Percentiles rank a stretch among this genome's conserved stretches.
Evolutionary conservation across 2,113 vertebrate species (phyloP).

Genomic region (Spizaetus ornatus): DNA sequence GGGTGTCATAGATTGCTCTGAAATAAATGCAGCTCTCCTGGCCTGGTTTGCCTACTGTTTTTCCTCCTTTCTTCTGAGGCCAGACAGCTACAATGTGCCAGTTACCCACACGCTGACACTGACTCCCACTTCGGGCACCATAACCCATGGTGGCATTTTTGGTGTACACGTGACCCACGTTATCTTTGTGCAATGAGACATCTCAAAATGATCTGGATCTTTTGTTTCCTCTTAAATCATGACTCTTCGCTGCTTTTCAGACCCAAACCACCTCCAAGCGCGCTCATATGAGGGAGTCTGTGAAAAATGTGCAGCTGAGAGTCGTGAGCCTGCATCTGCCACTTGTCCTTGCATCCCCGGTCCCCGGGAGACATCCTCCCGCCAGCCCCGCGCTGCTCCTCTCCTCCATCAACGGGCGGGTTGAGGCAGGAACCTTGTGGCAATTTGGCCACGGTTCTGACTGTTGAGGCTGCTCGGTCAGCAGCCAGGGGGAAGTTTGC

Average conservation of each 20-base stretch:
- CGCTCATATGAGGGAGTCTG: not conserved
- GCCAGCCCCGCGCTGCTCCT: accelerated
- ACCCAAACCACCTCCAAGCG: not conserved
- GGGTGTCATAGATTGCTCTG: not conserved
- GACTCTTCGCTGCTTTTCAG: not conserved
- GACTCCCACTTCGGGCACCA: not conserved
- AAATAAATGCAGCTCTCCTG: not conserved
- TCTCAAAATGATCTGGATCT: not conserved
- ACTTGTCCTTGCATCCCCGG: accelerated
- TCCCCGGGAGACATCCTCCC: not conserved
- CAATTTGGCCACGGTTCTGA: not conserved
- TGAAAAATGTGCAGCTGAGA: not conserved
- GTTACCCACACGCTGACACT: accelerated
- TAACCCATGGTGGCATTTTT: not conserved
- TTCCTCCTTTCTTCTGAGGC: not conserved
- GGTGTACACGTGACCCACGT: not conserved
- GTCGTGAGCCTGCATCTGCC: not conserved
- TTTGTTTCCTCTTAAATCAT: not conserved
- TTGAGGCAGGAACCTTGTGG: no score
- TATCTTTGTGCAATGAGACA: not conserved
- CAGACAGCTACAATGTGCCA: accelerated
- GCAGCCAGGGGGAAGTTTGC: not conserved
- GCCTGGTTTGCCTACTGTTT: not conserved
- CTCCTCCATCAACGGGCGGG: not conserved
- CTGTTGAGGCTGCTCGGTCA: accelerated